Percentiles rank a stretch among this genome's conserved stretches.
These are phyloP conservation scores for Byasa hedistus DNA, from an alignment of 2,888 invertebrate species.

Conservation along the genomic window DNA sequence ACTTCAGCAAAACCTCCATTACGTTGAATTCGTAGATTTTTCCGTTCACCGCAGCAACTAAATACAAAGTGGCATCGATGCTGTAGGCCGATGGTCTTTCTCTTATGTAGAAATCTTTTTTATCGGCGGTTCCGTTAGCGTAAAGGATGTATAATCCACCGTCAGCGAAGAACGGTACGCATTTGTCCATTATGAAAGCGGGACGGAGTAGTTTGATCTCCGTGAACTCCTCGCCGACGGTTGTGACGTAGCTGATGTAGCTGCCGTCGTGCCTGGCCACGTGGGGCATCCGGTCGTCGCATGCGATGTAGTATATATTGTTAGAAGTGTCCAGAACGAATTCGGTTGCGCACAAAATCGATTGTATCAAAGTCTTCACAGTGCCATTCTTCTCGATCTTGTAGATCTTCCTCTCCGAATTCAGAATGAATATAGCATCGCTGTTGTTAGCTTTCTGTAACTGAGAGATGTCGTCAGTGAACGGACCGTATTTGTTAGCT, in stretches of 20 bases:
- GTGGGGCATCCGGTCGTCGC: slow-evolving; percentile 49
- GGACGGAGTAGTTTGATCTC: slow-evolving; percentile 55
- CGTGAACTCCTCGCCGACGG: slow-evolving; percentile 50
- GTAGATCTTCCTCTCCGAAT: slow-evolving; percentile 46
- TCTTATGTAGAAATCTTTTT: slow-evolving; percentile 50
- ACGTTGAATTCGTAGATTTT: slow-evolving; percentile 66
- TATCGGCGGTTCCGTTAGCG: slow-evolving; percentile 54
- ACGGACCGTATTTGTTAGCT: slow-evolving; percentile 56
- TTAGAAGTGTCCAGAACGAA: slow-evolving; percentile 65
- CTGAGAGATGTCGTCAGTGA: slow-evolving; percentile 57
- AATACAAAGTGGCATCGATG: slow-evolving; percentile 57
- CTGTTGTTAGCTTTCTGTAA: slow-evolving; percentile 60
- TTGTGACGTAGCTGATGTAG: slow-evolving; percentile 40
- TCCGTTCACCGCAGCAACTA: slow-evolving; percentile 58
- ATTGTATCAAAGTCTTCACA: slow-evolving; percentile 44
- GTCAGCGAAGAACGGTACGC: slow-evolving; percentile 59
- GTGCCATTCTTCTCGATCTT: slow-evolving; percentile 55
- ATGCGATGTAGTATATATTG: slow-evolving; percentile 60
- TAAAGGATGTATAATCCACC: slow-evolving; percentile 51
- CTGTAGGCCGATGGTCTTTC: slow-evolving; percentile 57
- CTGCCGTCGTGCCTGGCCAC: slow-evolving; percentile 48
- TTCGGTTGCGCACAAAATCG: slow-evolving; percentile 51
- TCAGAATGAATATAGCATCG: slow-evolving; percentile 53
- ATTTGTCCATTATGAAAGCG: slow-evolving; percentile 60
- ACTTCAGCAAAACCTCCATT: slow-evolving; percentile 55